These are phyloP conservation scores for Scolopax bukidnonensis DNA, from an alignment of 2,797 vertebrate genomes.

Conservation along the genomic window DNA sequence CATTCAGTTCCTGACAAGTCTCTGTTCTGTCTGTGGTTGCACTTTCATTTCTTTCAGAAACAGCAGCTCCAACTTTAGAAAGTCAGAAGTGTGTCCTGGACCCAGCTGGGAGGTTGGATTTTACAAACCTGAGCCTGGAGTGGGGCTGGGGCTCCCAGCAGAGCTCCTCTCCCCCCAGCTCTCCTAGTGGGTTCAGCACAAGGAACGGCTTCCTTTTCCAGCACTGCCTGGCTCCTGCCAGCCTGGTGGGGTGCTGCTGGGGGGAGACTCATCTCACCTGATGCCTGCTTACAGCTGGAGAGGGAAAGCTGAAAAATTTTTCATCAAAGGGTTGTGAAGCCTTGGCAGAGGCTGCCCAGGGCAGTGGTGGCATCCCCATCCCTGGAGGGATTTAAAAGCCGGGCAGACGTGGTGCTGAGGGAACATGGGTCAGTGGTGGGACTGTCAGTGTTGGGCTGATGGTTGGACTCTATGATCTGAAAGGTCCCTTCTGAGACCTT, in stretches of 20 bases:
- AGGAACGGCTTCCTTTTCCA: not conserved
- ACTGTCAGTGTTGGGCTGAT: not conserved
- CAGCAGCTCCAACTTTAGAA: not conserved
- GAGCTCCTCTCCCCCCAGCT: not conserved
- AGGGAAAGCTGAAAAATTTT: not conserved
- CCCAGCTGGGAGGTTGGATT: not conserved
- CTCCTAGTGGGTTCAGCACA: not conserved
- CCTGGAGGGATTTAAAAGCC: not conserved
- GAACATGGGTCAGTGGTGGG: too few species aligned
- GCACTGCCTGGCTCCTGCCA: not conserved
- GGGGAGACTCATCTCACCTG: not conserved
- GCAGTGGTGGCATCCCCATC: not conserved
- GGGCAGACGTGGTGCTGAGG: not conserved
- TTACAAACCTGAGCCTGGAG: not conserved
- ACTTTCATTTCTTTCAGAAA: not conserved
- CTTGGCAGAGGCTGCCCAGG: not conserved
- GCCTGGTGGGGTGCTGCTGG: not conserved
- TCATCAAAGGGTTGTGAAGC: not conserved
- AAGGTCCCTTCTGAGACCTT: not conserved
- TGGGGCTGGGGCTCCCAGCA: not conserved
- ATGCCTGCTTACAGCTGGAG: not conserved
- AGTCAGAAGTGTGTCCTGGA: not conserved
- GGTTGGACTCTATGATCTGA: not conserved
- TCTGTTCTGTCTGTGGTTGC: not conserved
- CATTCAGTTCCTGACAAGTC: accelerated